Base-by-base conservation (phyloP, 2,888 invertebrate genomes). In the Aphodius sticticus region DNA sequence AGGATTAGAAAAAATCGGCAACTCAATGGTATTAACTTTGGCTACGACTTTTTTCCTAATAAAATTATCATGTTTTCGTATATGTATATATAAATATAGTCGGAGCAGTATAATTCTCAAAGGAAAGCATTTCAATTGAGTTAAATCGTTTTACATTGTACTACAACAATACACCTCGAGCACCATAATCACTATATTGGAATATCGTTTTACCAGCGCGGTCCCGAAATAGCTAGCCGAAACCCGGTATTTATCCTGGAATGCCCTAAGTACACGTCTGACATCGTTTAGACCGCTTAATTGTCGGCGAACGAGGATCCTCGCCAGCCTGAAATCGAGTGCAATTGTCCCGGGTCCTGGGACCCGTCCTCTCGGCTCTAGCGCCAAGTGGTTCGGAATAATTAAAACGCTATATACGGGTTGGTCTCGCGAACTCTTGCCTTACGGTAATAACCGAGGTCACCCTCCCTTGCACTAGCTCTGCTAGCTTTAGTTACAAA, bases 201-300 rank as follows among this genome's bases (percentile, higher is more conserved):
- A 53, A 53, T 53, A 53, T 53, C 53, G 53, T 53, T 53, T 7
- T 53, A 53, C 9, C 12, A 53, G 53, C 53, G 53, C 53, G 53
- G 53, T 53, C 2, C 12, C 53, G 53, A 53, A 53, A 53, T 53
- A 53, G 53, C 53, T 53, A 12, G 12, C 9, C 53, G 12, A 53
- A 53, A 53, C 53, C 53, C 53, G 53, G 53, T 53, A 53, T 53
- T 53, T 53, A 53, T 53, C 53, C 53, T 7, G 53, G 53, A 53
- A 53, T 53, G 53, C 53, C 53, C 53, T 53, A 53, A 53, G 53
- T 53, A 53, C 53, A 53, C 53, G 53, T 53, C 53, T 53, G 53
- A 53, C 12, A 53, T 53, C 53, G 53, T 53, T 53, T 53, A 53
- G 53, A 53, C 53, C 53, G 53, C 53, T 53, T 53, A 53, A 53